These are phyloP conservation scores for Semnopithecus entellus DNA, from an alignment of 2,113 vertebrate genomes.

Conservation along the genomic window DNA sequence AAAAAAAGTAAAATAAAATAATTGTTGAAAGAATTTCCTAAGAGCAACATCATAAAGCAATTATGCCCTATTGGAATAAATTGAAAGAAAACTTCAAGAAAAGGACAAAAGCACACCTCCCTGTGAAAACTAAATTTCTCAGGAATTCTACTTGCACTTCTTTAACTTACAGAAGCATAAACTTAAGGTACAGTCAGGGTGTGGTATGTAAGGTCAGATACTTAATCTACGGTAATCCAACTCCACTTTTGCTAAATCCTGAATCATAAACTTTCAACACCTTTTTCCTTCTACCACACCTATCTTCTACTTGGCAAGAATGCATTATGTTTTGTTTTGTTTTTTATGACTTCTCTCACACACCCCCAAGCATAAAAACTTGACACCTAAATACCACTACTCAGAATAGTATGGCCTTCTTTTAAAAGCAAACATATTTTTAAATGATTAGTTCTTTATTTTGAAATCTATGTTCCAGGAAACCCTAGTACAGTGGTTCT, in stretches of 20 bases:
- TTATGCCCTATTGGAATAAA: not conserved
- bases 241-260: slow-evolving; percentile 50
- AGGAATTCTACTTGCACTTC: not conserved
- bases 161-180: slow-evolving; percentile 12
- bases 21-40: not conserved
- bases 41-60: not conserved
- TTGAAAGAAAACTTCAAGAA: not conserved
- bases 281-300: slow-evolving; percentile 57
- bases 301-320: slow-evolving; percentile 44
- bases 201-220: not conserved
- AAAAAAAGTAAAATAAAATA: too few species aligned
- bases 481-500: not conserved
- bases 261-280: slow-evolving; percentile 73
- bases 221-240: slow-evolving; percentile 44
- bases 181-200: not conserved
- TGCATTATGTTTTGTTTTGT: not conserved
- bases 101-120: not conserved
- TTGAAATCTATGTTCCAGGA: slow-evolving; percentile 34
- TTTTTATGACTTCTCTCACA: not conserved
- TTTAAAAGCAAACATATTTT: slow-evolving; percentile 24
- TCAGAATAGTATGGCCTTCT: slow-evolving; percentile 25
- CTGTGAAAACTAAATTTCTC: slow-evolving; percentile 18
- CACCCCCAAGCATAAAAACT: not conserved
- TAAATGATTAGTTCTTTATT: not conserved
- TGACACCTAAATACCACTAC: not conserved